Evolutionary conservation across 2,888 invertebrate genomes (phyloP).

Genomic region (Hylaea fasciaria): DNA sequence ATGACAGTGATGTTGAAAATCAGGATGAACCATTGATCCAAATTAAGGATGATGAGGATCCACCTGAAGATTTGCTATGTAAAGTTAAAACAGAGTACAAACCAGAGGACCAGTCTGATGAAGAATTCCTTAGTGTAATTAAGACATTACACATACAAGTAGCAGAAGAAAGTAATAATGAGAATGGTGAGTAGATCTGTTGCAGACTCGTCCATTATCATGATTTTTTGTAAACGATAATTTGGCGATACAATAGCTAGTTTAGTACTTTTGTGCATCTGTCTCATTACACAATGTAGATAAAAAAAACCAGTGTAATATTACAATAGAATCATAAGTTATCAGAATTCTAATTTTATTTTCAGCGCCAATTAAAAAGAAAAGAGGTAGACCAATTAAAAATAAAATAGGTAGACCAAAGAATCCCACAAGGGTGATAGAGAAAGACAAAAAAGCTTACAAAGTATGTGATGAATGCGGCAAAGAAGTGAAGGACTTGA

Average conservation of each 20-base stretch:
- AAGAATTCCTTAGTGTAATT: conserved; percentile 68
- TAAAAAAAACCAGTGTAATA: too few relatives aligned
- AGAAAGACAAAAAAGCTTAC: conserved; percentile 25
- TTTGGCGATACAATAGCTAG: too few relatives aligned
- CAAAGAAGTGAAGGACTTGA: conserved; percentile 62
- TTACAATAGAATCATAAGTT: too few relatives aligned
- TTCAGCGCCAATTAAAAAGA: conserved; percentile 46
- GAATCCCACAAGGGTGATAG: conserved; percentile 24
- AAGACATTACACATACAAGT: conserved; percentile 61
- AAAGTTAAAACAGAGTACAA: conserved; percentile 30
- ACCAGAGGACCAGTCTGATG: conserved; percentile 48
- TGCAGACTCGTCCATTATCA: too few relatives aligned
- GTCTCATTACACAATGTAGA: too few relatives aligned
- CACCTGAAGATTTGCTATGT: background rate
- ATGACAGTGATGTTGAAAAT: conserved; percentile 2
- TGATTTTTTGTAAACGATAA: too few relatives aligned
- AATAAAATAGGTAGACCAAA: too few relatives aligned
- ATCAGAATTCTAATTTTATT: conserved; percentile 9
- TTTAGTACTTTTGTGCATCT: too few relatives aligned
- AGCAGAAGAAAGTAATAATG: conserved; percentile 53
- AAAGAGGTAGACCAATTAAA: conserved; percentile 46
- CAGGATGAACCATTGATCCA: conserved; percentile 9
- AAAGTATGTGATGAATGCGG: conserved; percentile 74
- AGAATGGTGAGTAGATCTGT: conserved; percentile 52
- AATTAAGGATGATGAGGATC: conserved; percentile 8